Evolutionary conservation across 1,140 invertebrate species (phyloP), one percentile per base, ranked within the genome.

Genomic region (Drosophila melanogaster): DNA sequence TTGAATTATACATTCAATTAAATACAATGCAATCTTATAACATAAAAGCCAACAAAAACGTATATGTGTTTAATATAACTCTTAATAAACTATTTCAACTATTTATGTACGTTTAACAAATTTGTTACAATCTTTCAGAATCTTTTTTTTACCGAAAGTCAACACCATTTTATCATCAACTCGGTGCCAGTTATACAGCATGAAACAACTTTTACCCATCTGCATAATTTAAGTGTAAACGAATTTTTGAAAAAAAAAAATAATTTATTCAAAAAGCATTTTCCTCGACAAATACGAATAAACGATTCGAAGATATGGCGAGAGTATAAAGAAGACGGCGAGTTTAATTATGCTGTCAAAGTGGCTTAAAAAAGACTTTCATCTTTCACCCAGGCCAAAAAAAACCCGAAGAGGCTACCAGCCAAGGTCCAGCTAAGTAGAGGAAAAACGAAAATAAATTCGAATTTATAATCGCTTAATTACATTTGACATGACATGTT

Each of bases 381-480:
- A 79, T 89, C 84, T 83, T 89, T 87, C 84, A 89, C 71, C 66
- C 47, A 64, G 56, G 33, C 35, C 38, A 50, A 37, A 12, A 37
- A 43, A 49, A 37, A 67, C 33, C 24, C 17, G 37, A 51, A 55
- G 47, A 56, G 43, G 47, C 72, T 37, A 41, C 62, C 47, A 46
- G 56, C 71, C 60, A 77, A 57, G 53, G 71, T 77, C 55, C 73
- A 60, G 51, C 40, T 61, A 75, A 75, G 72, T 55, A 49, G 51
- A 64, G 40, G 44, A 65, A 65, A 76, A 76, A 77, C 60, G 62
- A 77, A 74, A 56, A 78, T 61, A 79, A 72, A 72, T 77, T 67
- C 66, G 79, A 89, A 89, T 84, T 79, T 79, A 84, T 89, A 87
- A 87, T 89, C 84, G 77, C 85, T 89, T 89, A 83, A 89, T 84